phyloP scores from a whole-genome alignment of 2,888 invertebrate species.

The Gymnosoma rotundatum region DNA sequence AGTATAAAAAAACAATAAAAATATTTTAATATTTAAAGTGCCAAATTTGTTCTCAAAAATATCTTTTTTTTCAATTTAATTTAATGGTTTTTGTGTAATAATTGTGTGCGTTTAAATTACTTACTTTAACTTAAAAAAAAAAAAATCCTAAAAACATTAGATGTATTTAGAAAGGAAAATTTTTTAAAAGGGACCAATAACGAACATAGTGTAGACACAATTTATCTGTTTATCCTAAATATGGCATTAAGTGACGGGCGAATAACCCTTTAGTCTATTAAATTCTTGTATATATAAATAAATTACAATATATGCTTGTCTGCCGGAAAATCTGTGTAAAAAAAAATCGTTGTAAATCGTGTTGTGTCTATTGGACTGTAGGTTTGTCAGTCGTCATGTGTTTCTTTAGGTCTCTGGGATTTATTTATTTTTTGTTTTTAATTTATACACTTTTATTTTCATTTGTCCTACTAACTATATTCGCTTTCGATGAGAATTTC shows the following conservation, averaged over 20 bases:
- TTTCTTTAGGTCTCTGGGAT: conserved; percentile 29
- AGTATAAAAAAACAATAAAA: neutral
- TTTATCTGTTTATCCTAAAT: conserved; percentile 65
- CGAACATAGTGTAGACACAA: conserved; percentile 20
- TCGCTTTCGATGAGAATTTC: conserved; percentile 67
- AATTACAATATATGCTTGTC: neutral
- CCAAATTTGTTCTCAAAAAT: too few species aligned
- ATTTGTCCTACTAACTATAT: conserved; percentile 55
- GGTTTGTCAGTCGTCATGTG: neutral
- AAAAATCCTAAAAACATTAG: too few species aligned
- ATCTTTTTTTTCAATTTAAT: too few species aligned
- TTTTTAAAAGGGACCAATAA: neutral
- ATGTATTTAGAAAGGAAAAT: too few species aligned
- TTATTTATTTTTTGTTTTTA: conserved; percentile 30
- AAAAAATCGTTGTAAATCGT: conserved; percentile 45
- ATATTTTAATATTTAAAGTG: too few species aligned
- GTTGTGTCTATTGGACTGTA: conserved; percentile 44
- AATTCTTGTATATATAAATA: neutral
- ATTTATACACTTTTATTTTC: conserved; percentile 58
- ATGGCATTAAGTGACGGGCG: conserved; percentile 51
- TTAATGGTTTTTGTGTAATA: too few species aligned
- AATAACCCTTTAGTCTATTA: conserved; percentile 57
- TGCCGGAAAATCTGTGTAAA: neutral
- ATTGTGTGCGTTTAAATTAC: too few species aligned
- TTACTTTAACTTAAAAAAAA: too few species aligned